A percentile compares a stretch with the other conserved stretches of the same genome.
Evolutionary conservation across 2,888 invertebrate species (phyloP).

Genomic region (Cremastobaeus sp.): DNA sequence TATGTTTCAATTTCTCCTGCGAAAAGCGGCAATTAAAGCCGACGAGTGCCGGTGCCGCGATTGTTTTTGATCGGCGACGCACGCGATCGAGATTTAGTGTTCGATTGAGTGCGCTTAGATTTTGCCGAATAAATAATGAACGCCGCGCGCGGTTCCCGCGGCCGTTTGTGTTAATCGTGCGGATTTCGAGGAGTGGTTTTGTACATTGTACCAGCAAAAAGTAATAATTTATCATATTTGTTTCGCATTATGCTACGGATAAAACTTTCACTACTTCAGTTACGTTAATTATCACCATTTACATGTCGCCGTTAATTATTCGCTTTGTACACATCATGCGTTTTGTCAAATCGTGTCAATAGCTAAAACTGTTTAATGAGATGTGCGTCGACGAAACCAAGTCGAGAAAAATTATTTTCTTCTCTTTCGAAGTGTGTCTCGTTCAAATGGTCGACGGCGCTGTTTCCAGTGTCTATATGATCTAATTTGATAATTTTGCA

Average conservation of each 20-base stretch:
- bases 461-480: too few relatives aligned
- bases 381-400: neutral
- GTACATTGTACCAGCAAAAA: slow-evolving; percentile 9
- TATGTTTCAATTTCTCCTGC: neutral
- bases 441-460: too few relatives aligned
- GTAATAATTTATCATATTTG: slow-evolving; percentile 46
- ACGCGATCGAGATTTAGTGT: neutral
- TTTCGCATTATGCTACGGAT: slow-evolving; percentile 35
- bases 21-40: neutral
- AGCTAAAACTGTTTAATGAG: slow-evolving; percentile 17
- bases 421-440: neutral
- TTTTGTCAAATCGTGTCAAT: slow-evolving; percentile 40
- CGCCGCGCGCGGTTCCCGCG: slow-evolving; percentile 1
- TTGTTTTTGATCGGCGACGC: neutral
- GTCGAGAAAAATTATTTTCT: neutral
- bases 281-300: slow-evolving; percentile 51
- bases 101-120: neutral
- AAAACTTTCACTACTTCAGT: slow-evolving; percentile 55
- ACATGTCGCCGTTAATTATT: slow-evolving; percentile 46
- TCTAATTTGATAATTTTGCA: too few relatives aligned
- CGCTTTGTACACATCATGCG: slow-evolving; percentile 15
- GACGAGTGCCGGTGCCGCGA: neutral
- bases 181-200: slow-evolving; percentile 21
- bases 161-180: slow-evolving; percentile 14
- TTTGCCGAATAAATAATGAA: neutral